A percentile compares a stretch with the other conserved stretches of the same genome.
Conservation (phyloP, 2,113 vertebrate genomes). For the Melospiza georgiana region DNA sequence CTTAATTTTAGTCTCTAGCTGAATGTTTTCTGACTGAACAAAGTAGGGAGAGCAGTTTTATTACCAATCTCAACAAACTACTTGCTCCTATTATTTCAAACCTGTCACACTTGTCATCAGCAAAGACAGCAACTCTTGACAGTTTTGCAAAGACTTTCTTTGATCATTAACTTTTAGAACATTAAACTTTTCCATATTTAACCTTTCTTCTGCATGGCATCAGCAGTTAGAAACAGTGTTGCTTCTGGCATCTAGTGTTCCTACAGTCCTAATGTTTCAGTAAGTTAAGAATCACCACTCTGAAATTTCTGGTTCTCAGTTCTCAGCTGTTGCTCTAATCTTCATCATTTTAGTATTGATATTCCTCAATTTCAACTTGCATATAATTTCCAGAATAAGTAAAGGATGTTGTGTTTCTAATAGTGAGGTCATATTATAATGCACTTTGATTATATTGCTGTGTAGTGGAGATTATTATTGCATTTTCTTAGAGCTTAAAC, state of each 20-base stretch:
- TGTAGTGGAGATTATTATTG: neutral
- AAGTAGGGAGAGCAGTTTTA: constrained; percentile 35
- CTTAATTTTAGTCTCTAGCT: constrained; percentile 8
- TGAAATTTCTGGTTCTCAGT: neutral
- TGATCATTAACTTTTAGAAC: constrained; percentile 51
- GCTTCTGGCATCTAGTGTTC: neutral
- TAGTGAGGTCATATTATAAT: neutral
- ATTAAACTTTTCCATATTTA: constrained; percentile 46
- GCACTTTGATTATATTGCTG: neutral
- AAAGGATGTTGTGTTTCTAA: neutral
- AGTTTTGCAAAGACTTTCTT: constrained; percentile 48
- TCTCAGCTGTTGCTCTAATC: neutral
- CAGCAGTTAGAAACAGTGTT: neutral
- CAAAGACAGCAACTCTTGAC: constrained; percentile 35
- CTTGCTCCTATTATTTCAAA: constrained; percentile 55
- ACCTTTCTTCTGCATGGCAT: constrained; percentile 5
- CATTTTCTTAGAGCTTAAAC: neutral
- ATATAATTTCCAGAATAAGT: neutral
- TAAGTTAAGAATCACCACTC: neutral
- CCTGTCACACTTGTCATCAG: constrained; percentile 2
- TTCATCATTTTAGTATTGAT: neutral
- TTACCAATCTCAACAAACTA: constrained; percentile 41
- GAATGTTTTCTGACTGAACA: constrained; percentile 18
- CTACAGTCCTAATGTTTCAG: neutral
- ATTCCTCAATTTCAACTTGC: neutral